Base-by-base conservation (phyloP, 2,113 vertebrate species). In the Mus pahari region DNA sequence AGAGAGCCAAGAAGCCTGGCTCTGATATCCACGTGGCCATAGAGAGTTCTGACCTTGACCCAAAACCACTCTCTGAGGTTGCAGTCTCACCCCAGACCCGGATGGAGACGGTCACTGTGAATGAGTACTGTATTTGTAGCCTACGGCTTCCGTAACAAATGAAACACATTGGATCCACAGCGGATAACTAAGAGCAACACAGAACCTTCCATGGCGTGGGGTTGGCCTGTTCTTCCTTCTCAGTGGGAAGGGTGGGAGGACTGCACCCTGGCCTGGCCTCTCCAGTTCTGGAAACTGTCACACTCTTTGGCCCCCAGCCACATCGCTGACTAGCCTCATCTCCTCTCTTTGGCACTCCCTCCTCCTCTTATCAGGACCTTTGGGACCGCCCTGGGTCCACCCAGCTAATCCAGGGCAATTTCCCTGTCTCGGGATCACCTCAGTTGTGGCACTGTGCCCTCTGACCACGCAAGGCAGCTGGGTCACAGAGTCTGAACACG, bases 21-120 rank as follows among this genome's bases (percentile, higher is more conserved):
- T 70, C 82, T 66, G 81, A 75, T 20, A 36, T 24, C 90, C 62
- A n/a, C 50, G 3, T 45, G 22, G 88, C 71, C 64, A 93, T 22
- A 73, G 13, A 11, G 73, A 39, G 3, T 83, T 31, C 75, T 83
- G 90, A 82, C 87, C 93, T 50, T 95, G 93, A 89, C 71, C 91
- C 39, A 19, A 50, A 2, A 2, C 58, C 42, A 58, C 90, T 45
- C 9, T 9, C 7, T 58, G 5, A 42, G 45, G n/a, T 58, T 4
- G 33, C 2, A 2, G 48, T 7, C 42, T 60, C 58, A 86, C 11
- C 62, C 39, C 0, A 2, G 14, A 24, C 26, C 74, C 58, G 13
- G 39, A 48, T 48, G 48, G 48, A 55, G 45, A 73, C 36, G 11
- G 14, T 24, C 42, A 4, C 9, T 17, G 60, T 28, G 19, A 2